phyloP scores from a whole-genome alignment of 2,113 vertebrate species.

The Lanius ludovicianus region DNA sequence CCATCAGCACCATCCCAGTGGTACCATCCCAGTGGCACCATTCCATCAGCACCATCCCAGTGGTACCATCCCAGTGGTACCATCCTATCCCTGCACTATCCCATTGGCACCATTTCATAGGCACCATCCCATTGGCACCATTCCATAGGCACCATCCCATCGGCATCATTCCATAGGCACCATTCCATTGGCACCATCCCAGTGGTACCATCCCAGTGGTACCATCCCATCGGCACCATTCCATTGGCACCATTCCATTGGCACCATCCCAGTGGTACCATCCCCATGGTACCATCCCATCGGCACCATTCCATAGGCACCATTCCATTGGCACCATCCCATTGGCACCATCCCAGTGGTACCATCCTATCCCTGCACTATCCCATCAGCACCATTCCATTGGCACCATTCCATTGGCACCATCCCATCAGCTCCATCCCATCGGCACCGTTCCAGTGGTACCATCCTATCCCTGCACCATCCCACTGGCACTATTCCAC shows the following conservation, averaged over 20 bases:
- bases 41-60: too few species aligned
- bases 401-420: neutral
- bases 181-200: too few species aligned
- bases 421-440: neutral
- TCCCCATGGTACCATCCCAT: neutral
- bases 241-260: too few species aligned
- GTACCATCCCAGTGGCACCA: too few species aligned
- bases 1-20: too few species aligned
- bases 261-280: too few species aligned
- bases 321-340: neutral
- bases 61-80: too few species aligned
- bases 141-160: neutral
- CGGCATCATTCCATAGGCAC: accelerated
- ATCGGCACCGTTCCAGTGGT: too few species aligned
- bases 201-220: accelerated
- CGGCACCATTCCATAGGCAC: too few species aligned
- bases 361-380: too few species aligned
- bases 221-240: accelerated
- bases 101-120: neutral
- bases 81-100: too few species aligned
- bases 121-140: accelerated
- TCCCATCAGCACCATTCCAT: neutral
- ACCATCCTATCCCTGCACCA: too few species aligned
- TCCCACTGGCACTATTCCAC: neutral
- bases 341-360: neutral